phyloP scores from a whole-genome alignment of 2,113 vertebrate genomes.

The Connochaetes taurinus region DNA sequence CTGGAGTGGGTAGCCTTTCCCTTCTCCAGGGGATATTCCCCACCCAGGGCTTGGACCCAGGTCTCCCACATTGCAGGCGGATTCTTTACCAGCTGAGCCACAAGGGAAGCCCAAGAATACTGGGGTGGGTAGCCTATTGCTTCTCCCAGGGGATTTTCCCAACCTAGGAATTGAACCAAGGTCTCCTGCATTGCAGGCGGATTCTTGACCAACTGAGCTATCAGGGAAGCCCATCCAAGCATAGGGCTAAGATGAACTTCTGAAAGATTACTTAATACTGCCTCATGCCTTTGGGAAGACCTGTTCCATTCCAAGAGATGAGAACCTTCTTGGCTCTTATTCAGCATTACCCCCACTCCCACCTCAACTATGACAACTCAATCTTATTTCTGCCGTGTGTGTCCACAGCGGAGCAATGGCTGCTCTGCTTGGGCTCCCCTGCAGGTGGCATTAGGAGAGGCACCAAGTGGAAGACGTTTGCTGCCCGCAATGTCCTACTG shows the following conservation, averaged over 20 bases:
- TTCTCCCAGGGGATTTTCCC: not conserved
- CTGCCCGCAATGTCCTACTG: not conserved
- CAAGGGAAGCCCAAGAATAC: not conserved
- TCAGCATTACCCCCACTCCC: not conserved
- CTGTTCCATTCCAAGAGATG: not conserved
- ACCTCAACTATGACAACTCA: not conserved
- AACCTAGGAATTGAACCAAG: not conserved
- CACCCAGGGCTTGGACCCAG: not conserved
- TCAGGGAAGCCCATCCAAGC: not conserved
- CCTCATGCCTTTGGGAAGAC: not conserved
- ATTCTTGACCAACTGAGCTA: not conserved
- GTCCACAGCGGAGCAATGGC: not conserved
- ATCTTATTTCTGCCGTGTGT: not conserved
- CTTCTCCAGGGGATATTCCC: not conserved
- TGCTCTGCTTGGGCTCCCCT: not conserved
- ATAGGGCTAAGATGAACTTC: not conserved
- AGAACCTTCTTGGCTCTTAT: not conserved
- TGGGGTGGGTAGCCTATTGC: not conserved
- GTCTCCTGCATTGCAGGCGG: not conserved
- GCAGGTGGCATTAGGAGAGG: not conserved
- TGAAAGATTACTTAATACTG: not conserved
- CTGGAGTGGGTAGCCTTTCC: not conserved
- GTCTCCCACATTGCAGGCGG: not conserved
- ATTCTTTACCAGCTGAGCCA: not conserved
- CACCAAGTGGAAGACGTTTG: not conserved